Evolutionary conservation across 2,113 vertebrate genomes (phyloP).

Genomic region (Clarias magur): DNA sequence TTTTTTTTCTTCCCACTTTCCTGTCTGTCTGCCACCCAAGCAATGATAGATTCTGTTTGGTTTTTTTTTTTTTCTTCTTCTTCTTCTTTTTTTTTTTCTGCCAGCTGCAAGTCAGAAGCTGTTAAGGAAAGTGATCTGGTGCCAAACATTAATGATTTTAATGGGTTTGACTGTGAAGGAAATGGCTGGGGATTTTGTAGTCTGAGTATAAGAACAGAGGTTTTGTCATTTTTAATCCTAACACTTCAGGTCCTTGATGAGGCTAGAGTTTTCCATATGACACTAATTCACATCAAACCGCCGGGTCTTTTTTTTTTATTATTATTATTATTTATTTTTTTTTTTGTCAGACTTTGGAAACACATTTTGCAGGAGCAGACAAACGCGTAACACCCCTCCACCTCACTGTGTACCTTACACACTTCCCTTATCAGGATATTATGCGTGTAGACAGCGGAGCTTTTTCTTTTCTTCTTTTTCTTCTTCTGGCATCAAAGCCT

Average conservation of each 20-base stretch:
- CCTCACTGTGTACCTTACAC: conserved; percentile 6
- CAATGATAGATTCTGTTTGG: not conserved
- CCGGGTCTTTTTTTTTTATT: not conserved
- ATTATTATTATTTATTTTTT: no score
- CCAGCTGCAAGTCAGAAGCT: conserved; percentile 41
- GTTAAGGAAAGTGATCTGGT: conserved; percentile 43
- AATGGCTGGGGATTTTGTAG: conserved; percentile 27
- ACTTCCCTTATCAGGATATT: conserved; percentile 33
- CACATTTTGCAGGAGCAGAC: conserved; percentile 25
- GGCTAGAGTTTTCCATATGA: conserved; percentile 17
- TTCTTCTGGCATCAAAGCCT: conserved; percentile 38
- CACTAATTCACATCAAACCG: conserved; percentile 38
- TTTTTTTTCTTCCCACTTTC: not conserved
- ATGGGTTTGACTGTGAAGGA: conserved; percentile 42
- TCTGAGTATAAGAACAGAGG: conserved; percentile 11
- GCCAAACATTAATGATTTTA: conserved; percentile 46
- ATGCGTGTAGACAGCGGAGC: conserved; percentile 1
- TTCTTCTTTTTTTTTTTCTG: not conserved
- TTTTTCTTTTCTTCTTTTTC: conserved; percentile 1
- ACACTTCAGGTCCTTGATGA: conserved; percentile 41
- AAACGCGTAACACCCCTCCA: not conserved
- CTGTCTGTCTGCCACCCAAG: not conserved
- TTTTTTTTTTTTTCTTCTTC: not conserved
- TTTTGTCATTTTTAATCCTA: conserved; percentile 40
- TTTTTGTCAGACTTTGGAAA: conserved; percentile 7